Evolutionary conservation across 2,888 invertebrate species (phyloP).

Genomic region (Antheraea yamamai): DNA sequence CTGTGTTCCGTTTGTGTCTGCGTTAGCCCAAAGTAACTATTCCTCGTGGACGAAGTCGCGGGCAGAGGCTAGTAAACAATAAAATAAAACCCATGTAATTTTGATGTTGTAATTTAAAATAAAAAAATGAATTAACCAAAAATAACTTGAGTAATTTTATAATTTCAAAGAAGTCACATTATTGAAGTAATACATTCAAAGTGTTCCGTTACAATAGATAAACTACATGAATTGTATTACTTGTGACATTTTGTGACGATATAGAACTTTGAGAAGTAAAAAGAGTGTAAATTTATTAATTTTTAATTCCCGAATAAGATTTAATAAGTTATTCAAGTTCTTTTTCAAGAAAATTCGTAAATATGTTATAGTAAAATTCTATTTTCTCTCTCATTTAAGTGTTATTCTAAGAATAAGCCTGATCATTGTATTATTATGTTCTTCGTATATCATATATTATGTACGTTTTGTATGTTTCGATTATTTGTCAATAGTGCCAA

Average conservation of each 20-base stretch:
- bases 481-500: conserved; percentile 23
- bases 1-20: too few species aligned
- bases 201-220: too few species aligned
- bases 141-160: too few species aligned
- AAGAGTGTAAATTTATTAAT: background rate
- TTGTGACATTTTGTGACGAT: too few species aligned
- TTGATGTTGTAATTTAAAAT: background rate
- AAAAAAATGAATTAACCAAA: too few species aligned
- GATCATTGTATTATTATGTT: background rate
- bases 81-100: background rate
- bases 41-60: too few species aligned
- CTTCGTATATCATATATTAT: background rate
- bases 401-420: background rate
- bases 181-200: too few species aligned
- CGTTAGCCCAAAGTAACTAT: background rate
- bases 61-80: too few species aligned
- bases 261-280: too few species aligned
- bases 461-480: background rate
- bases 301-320: background rate
- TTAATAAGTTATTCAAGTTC: background rate
- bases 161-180: too few species aligned
- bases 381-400: background rate
- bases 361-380: background rate
- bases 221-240: too few species aligned
- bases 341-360: background rate